These are phyloP conservation scores for Mirounga angustirostris DNA, from an alignment of 2,113 vertebrate species.

Conservation along the genomic window DNA sequence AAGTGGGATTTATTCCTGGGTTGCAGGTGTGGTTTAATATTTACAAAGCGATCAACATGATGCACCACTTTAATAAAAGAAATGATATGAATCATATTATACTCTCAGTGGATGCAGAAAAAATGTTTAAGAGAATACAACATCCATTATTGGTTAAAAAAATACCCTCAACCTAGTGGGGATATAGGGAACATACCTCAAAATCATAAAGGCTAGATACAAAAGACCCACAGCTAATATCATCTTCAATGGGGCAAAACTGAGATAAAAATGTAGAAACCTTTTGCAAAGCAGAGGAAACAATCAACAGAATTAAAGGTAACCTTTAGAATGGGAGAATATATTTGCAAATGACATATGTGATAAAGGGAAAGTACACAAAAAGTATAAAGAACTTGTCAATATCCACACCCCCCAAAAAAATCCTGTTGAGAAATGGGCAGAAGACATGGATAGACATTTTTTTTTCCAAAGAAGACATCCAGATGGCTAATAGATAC, in stretches of 20 bases:
- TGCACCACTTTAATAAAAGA: not conserved
- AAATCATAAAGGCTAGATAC: not conserved
- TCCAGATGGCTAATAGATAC: not conserved
- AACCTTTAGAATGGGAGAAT: not conserved
- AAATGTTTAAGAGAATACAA: not conserved
- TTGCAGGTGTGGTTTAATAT: not conserved
- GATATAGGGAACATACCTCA: not conserved
- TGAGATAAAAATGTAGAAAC: not conserved
- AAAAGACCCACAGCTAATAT: not conserved
- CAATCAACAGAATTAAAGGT: not conserved
- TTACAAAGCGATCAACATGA: not conserved
- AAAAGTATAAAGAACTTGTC: not conserved
- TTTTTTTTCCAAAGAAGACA: not conserved
- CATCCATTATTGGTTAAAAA: not conserved
- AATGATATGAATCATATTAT: not conserved
- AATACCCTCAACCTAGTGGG: not conserved
- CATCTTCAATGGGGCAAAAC: not conserved
- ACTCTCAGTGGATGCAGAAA: not conserved
- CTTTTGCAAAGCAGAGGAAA: not conserved
- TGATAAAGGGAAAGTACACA: not conserved
- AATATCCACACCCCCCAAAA: not conserved
- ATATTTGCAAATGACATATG: not conserved
- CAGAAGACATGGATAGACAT: not conserved
- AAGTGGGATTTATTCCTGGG: not conserved
- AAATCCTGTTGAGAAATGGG: not conserved